Base-by-base conservation (phyloP, 2,113 vertebrate genomes). In the Motacilla tschutschensis region DNA sequence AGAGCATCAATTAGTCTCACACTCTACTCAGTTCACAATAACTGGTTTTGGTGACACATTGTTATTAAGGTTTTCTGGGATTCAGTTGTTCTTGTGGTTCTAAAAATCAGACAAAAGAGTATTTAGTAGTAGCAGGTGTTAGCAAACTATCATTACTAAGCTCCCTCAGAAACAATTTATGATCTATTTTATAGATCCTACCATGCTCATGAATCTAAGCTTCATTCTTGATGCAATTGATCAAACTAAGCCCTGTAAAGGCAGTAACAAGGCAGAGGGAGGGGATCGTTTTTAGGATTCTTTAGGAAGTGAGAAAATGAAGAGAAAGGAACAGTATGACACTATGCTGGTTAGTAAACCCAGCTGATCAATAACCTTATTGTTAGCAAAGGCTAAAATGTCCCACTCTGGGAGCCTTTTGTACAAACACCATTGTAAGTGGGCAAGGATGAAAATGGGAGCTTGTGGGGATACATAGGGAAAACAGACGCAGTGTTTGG, bases 181-280 rank as follows among this genome's bases (percentile, higher is more conserved):
- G 60, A 50, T 51, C 54, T 80, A 0, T 93, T 91, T 91, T 91
- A 83, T 88, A 85, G 85, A 90, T 83, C 22, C 28, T 89, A 69
- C 22, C 55, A 50, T 0, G 0, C 20, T 87, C 13, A 17, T 41
- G 44, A 31, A 83, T 87, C 75, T 80, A 29, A 80, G 29, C 69
- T 80, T 85, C 59, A 31, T 74, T 95, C 74, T 77, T 93, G 78
- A 73, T 38, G 72, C 43, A 85, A 83, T 59, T 86, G 90, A 96
- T 95, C 80, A 96, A 95, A 82, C 90, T 73, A 81, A 95, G 79
- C 79, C 91, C 87, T 92, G 65, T 59, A 91, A 88, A 85, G 82
- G 63, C 70, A 92, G 89, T 75, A 92, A 92, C 62, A 88, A 95
- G 64, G 18, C 31, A 83, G 64, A 83, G 44, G 47, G 74, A 77